Evolutionary conservation across 2,888 invertebrate genomes (phyloP).

Genomic region (Entomobrya multifasciata): DNA sequence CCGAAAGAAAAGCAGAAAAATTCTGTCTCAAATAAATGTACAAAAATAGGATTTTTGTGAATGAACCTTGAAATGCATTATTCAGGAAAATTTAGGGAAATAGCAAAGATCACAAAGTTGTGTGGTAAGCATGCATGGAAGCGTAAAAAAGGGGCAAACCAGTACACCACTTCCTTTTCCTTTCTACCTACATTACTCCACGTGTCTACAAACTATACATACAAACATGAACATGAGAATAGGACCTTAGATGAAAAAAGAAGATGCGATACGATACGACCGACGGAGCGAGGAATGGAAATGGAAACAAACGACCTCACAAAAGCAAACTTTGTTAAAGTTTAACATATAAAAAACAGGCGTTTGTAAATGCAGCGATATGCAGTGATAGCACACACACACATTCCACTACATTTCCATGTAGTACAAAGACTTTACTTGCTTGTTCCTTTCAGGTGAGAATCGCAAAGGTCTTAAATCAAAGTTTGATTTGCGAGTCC

Average conservation of each 20-base stretch:
- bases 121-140: neutral
- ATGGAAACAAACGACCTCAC: slow-evolving; percentile 55
- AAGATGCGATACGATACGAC: too few relatives aligned
- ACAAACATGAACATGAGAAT: neutral
- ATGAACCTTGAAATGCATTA: neutral
- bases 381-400: neutral
- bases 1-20: neutral
- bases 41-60: neutral
- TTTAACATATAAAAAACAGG: slow-evolving; percentile 13
- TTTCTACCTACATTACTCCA: neutral
- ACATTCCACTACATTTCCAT: neutral
- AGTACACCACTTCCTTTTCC: slow-evolving; percentile 4
- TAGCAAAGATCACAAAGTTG: neutral
- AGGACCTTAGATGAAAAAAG: neutral
- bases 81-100: neutral
- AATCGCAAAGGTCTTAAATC: slow-evolving; percentile 79
- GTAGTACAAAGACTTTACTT: neutral
- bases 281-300: slow-evolving; percentile 52
- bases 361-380: slow-evolving; percentile 23
- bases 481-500: slow-evolving; percentile 79
- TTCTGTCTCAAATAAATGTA: neutral
- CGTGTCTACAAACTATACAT: neutral
- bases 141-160: slow-evolving; percentile 23
- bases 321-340: slow-evolving; percentile 42
- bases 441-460: slow-evolving; percentile 74